These are phyloP conservation scores for Muscicapa comitata DNA, from an alignment of 2,797 vertebrate species.

Conservation along the genomic window DNA sequence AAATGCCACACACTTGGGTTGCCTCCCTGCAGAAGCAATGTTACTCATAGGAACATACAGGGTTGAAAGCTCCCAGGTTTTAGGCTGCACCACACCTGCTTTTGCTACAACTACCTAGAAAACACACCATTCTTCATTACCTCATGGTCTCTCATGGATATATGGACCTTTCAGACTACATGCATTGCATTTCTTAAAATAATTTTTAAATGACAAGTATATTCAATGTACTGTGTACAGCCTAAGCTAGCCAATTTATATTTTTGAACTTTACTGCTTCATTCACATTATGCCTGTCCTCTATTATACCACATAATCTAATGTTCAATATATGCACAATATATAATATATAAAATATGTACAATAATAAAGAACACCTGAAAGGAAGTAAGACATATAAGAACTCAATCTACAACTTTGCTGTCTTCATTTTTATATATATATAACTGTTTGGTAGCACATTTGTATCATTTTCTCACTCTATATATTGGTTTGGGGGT, in stretches of 20 bases:
- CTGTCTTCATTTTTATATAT: neutral
- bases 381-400: neutral
- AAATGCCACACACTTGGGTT: neutral
- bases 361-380: neutral
- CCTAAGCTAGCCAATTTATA: neutral
- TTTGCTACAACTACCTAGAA: neutral
- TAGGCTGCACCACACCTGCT: neutral
- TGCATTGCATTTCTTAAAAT: neutral
- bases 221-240: neutral
- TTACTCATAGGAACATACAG: accelerated
- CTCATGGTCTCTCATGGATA: neutral
- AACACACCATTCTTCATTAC: accelerated
- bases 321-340: neutral
- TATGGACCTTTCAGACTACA: neutral
- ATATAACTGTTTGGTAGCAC: neutral
- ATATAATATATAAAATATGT: neutral
- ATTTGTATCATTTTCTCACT: neutral
- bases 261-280: neutral
- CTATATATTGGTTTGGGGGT: neutral
- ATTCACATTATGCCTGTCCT: neutral
- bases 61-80: neutral
- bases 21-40: neutral
- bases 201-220: neutral
- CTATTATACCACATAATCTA: neutral
- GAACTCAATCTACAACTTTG: neutral